Evolutionary conservation across 2,113 vertebrate species (phyloP).

Genomic region (Ursus arctos): DNA sequence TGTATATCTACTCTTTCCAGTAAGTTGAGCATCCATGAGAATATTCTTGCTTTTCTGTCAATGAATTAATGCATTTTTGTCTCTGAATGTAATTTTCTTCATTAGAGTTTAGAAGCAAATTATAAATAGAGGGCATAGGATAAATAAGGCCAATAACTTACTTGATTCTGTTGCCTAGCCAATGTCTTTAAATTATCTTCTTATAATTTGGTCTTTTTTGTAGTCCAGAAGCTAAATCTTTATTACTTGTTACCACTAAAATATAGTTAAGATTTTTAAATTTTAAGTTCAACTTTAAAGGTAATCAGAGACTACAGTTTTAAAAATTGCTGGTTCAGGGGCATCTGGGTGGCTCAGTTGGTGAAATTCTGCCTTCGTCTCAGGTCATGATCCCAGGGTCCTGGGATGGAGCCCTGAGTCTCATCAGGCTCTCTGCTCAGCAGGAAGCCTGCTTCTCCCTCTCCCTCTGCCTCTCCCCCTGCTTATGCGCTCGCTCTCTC

Average conservation of each 20-base stretch:
- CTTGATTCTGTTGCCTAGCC: not conserved
- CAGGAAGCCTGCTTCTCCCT: not conserved
- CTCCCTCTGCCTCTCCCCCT: not conserved
- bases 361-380: not conserved
- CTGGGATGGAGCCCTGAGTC: too few species aligned
- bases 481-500: not conserved
- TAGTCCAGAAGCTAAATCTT: not conserved
- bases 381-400: not conserved
- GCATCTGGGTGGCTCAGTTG: not conserved
- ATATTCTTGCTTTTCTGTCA: conserved; percentile 40
- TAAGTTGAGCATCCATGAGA: conserved; percentile 7
- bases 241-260: not conserved
- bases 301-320: conserved; percentile 5
- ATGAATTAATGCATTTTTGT: conserved; percentile 17
- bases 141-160: not conserved
- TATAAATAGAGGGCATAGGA: conserved; percentile 11
- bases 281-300: not conserved
- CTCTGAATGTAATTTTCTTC: not conserved
- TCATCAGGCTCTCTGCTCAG: not conserved
- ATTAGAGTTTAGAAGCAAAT: conserved; percentile 31
- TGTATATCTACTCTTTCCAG: not conserved
- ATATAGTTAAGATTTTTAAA: not conserved
- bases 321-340: not conserved
- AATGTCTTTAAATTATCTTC: not conserved
- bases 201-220: not conserved